Percentiles rank a stretch among this genome's conserved stretches.
Evolutionary conservation across 2,113 vertebrate species (phyloP).

Genomic region (Rhineura floridana): DNA sequence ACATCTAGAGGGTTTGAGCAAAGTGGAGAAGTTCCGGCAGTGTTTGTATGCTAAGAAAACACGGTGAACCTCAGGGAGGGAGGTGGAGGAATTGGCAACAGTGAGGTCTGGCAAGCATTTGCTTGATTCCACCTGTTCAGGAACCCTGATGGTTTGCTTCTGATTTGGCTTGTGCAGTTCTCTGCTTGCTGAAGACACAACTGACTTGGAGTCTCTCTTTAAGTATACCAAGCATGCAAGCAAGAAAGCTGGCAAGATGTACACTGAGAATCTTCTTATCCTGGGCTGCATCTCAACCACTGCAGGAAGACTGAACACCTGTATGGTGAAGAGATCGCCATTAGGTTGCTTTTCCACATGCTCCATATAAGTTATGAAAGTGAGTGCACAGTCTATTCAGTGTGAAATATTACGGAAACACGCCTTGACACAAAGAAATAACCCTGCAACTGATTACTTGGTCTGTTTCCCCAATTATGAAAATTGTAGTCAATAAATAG

Average conservation of each 20-base stretch:
- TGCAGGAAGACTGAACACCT: background rate
- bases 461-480: background rate
- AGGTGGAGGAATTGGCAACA: slow-evolving; percentile 40
- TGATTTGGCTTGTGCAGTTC: background rate
- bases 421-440: background rate
- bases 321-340: rapidly evolving
- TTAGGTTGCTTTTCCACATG: too few species aligned
- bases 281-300: slow-evolving; percentile 57
- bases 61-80: slow-evolving; percentile 69
- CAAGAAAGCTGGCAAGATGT: slow-evolving; percentile 30
- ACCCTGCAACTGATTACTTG: background rate
- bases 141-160: background rate
- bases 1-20: slow-evolving; percentile 74
- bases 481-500: background rate
- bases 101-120: slow-evolving; percentile 65
- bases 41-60: slow-evolving; percentile 79
- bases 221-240: slow-evolving; percentile 59
- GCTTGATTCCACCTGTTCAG: background rate
- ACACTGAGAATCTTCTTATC: slow-evolving; percentile 48
- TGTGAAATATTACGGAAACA: background rate
- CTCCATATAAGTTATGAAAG: background rate
- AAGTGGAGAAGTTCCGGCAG: slow-evolving; percentile 72
- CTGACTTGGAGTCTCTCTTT: slow-evolving; percentile 46
- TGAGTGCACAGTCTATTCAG: background rate
- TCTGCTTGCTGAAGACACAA: rapidly evolving